These are phyloP conservation scores for Drosophila macrothrix DNA, from an alignment of 2,888 invertebrate genomes.

Conservation along the genomic window DNA sequence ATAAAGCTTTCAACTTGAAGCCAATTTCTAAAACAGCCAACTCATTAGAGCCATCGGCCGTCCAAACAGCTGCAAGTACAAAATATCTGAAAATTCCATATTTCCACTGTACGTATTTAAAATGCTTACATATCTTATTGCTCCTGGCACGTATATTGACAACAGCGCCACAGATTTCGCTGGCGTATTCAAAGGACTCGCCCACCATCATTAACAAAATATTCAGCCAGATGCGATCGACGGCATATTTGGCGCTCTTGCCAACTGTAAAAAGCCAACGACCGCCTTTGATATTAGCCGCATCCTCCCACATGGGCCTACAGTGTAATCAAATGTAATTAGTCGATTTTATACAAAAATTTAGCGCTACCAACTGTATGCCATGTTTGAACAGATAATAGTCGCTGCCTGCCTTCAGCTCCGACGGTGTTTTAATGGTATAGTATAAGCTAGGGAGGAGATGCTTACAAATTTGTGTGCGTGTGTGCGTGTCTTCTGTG, in stretches of 20 bases:
- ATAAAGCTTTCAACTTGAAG: conserved; percentile 63
- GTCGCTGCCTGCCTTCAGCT: conserved; percentile 64
- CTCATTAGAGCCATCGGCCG: conserved; percentile 62
- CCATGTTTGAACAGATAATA: conserved; percentile 69
- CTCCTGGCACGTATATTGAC: conserved; percentile 82
- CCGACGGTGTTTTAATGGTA: conserved; percentile 74
- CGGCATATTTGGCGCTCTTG: conserved; percentile 52
- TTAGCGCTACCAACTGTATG: conserved; percentile 55
- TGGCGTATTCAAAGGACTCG: conserved; percentile 62
- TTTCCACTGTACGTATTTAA: neutral
- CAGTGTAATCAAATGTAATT: neutral
- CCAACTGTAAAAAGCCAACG: conserved; percentile 65
- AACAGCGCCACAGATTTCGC: conserved; percentile 69
- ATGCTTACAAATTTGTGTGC: conserved; percentile 86
- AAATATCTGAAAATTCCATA: accelerated
- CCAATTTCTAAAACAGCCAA: conserved; percentile 70
- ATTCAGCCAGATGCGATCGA: conserved; percentile 70
- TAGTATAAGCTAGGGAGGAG: conserved; percentile 59
- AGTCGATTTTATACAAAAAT: neutral
- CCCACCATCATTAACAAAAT: conserved; percentile 73
- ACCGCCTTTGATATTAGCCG: conserved; percentile 65
- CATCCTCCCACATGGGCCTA: conserved; percentile 83
- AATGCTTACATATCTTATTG: conserved; percentile 67
- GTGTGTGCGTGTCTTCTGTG: neutral
- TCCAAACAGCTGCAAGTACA: conserved; percentile 59